A percentile compares a stretch with the other conserved stretches of the same genome.
Conservation (phyloP, 1,140 invertebrate species). For the Cyclargus thomasi region DNA sequence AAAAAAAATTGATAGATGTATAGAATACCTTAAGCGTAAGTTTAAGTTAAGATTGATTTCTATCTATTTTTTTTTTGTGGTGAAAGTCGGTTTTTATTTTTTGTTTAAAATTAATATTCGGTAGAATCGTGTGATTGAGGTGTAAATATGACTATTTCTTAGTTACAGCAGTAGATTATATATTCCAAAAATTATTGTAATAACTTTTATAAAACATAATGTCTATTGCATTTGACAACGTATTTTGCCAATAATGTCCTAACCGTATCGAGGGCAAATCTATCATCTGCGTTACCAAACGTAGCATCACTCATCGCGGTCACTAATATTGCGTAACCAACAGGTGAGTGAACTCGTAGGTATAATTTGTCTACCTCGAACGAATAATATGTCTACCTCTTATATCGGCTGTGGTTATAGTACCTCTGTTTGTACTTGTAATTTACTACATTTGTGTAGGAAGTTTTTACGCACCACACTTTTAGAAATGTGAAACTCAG, state of each 20-base stretch:
- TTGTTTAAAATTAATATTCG: too few species aligned
- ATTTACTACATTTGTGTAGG: too few species aligned
- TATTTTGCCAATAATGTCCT: neutral
- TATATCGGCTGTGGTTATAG: neutral
- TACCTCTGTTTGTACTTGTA: neutral
- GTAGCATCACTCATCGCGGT: constrained; percentile 9
- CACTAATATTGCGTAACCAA: constrained; percentile 39
- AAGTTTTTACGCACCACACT: too few species aligned
- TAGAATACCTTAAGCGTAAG: too few species aligned
- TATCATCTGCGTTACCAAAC: neutral
- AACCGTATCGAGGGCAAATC: neutral
- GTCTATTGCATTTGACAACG: neutral
- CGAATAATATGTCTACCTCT: constrained; percentile 37
- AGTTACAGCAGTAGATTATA: neutral
- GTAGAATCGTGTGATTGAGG: too few species aligned
- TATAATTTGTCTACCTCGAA: constrained; percentile 43
- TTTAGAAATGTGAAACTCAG: too few species aligned
- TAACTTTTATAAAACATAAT: neutral
- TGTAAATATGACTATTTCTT: too few species aligned
- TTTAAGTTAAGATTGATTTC: too few species aligned
- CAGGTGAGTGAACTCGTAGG: constrained; percentile 49
- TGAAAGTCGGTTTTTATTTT: too few species aligned
- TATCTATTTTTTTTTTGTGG: too few species aligned
- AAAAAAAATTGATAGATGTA: too few species aligned
- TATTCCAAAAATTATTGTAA: neutral